A percentile compares a stretch with the other conserved stretches of the same genome.
phyloP scores from a whole-genome alignment of 2,797 vertebrate genomes.

The Prionace glauca region DNA sequence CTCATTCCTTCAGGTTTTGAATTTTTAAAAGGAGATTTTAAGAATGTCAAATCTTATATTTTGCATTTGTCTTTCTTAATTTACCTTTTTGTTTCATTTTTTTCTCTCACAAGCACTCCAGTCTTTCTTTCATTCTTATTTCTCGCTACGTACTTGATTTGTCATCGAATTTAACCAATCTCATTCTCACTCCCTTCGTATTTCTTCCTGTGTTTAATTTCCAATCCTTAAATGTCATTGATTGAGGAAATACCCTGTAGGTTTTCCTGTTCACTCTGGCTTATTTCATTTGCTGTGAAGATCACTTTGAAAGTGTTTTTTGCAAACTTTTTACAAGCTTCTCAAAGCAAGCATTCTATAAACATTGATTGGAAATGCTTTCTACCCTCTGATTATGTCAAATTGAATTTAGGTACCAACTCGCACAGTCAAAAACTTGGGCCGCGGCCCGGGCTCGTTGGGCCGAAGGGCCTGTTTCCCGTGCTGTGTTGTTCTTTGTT shows the following conservation, averaged over 20 bases:
- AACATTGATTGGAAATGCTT: not conserved
- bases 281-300: conserved; percentile 52
- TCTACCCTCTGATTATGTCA: not conserved
- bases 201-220: not conserved
- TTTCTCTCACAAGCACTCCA: not conserved
- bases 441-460: too few species aligned
- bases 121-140: too few species aligned
- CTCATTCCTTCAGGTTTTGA: not conserved
- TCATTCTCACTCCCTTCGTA: not conserved
- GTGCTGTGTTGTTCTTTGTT: too few species aligned
- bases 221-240: not conserved
- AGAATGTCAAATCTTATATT: not conserved
- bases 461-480: too few species aligned
- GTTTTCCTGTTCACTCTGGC: not conserved
- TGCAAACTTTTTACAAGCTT: too few species aligned
- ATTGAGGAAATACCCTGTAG: not conserved
- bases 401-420: not conserved
- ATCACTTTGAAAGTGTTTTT: conserved; percentile 43
- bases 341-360: not conserved
- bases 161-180: not conserved
- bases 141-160: not conserved
- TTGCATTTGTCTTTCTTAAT: not conserved
- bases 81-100: not conserved
- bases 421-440: not conserved
- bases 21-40: not conserved